These are phyloP conservation scores for Girardinichthys multiradiatus DNA, from an alignment of 2,113 vertebrate genomes.

Conservation along the genomic window DNA sequence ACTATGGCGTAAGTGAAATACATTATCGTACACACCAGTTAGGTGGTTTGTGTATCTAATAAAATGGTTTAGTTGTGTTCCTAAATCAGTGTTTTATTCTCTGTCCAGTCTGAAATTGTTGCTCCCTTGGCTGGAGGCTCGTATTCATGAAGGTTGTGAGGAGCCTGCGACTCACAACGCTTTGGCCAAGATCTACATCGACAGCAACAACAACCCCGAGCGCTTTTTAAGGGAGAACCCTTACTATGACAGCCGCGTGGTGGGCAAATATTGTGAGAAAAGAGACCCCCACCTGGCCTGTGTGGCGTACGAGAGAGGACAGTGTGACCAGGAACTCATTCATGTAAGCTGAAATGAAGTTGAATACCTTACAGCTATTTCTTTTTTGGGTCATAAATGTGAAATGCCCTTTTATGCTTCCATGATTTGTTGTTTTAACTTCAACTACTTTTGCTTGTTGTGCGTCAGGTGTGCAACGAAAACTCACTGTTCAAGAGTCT, in stretches of 20 bases:
- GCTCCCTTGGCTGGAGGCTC: slow-evolving; percentile 95
- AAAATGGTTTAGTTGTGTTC: neutral
- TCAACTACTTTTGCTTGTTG: neutral
- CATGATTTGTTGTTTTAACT: neutral
- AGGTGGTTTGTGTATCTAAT: neutral
- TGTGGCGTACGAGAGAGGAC: slow-evolving; percentile 97
- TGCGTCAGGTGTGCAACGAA: slow-evolving; percentile 94
- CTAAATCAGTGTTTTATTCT: slow-evolving; percentile 8
- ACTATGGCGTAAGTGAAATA: neutral
- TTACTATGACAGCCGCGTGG: slow-evolving; percentile 96
- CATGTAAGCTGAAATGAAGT: slow-evolving; percentile 82
- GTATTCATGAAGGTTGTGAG: slow-evolving; percentile 97
- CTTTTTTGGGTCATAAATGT: neutral
- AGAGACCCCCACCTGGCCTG: slow-evolving; percentile 98
- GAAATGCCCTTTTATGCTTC: neutral
- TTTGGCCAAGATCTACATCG: slow-evolving; percentile 98
- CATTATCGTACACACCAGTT: neutral
- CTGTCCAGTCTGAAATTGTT: slow-evolving; percentile 90
- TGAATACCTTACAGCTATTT: neutral
- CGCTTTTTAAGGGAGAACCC: slow-evolving; percentile 97
- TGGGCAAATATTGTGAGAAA: slow-evolving; percentile 99
- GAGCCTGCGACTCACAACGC: slow-evolving; percentile 98
- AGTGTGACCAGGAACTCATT: slow-evolving; percentile 97
- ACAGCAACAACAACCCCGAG: slow-evolving; percentile 99
- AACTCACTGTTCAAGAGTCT: slow-evolving; percentile 99